Base-by-base conservation (phyloP, 1,140 invertebrate genomes). In the Cyclina sinensis region DNA sequence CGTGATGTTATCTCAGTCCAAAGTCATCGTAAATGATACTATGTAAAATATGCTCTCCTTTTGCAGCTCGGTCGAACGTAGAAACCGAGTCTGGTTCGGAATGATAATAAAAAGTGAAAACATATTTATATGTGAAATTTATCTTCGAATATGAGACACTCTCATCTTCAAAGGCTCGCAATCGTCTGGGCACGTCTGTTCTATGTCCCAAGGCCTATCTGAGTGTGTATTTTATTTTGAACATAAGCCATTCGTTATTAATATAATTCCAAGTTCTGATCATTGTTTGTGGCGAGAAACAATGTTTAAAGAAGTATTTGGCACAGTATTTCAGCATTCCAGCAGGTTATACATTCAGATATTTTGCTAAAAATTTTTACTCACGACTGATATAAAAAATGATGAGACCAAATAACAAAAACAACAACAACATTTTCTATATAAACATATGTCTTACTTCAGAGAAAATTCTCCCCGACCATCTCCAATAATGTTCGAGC, bases 21-120 rank as follows among this genome's bases (percentile, higher is more conserved):
- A 48, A 78, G 74, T 78, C 74, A 54, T 78, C 74, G 43, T 51
- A 30, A 21, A 4, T 32, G 74, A 78, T 78, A 78, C 27, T 35
- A 78, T 78, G 48, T 78, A 32, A 57, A 78, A 78, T 78, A 78
- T 78, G 74, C 39, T 24, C 27, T 30, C 12, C 43, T 51, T 74
- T 74, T 54, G 30, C 74, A 35, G 35, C 35, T 46, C 46, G 5
- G 2, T 30, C 27, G 27, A 35, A 35, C 2, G 24, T 46, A 51
- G 43, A 35, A 35, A 30, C n/a, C 21, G 24, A 51, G 54, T 78
- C 74, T 51, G 74, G 24, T 78, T 30, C 46, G 21, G 35, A 51
- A 78, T 35, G 74, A 78, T 78, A 78, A 54, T 35, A 78, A 54
- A 54, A 78, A 51, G 74, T 54, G 74, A 78, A 78, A 78, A 78